Base-by-base conservation (phyloP, 2,113 vertebrate species). In the Trogon surrucura region DNA sequence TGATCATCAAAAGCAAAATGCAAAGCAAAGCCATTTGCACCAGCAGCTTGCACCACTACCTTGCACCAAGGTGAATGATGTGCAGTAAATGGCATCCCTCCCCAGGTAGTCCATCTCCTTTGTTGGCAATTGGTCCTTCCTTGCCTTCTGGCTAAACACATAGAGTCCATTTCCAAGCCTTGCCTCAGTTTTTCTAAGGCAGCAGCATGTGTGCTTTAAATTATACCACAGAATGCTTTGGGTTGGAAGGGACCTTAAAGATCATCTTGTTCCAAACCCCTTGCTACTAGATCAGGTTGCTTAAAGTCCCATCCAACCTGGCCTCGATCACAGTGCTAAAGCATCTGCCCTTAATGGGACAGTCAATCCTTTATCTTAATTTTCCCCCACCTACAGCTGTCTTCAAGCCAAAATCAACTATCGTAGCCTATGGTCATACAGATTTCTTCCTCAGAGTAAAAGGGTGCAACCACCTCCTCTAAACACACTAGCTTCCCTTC, bases 51-150 rank as follows among this genome's bases (percentile, higher is more conserved):
- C 45, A 48, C 8, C 11, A 23, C 7, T 32, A 41, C 45, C 30
- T 87, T 72, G 48, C 41, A 72, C 16, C 16, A 34, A 3, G 0
- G 0, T 10, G 11, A 65, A 56, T 0, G 0, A 25, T 10, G 14
- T 6, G 7, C 5, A 6, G 20, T 20, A 38, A 87, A 25, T 2
- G 6, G 12, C 27, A 61, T 15, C 14, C 4, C 26, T 79, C 51
- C 25, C 61, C 36, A 56, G 30, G 32, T 1, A 73, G 62, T 15
- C 18, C 23, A 65, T 26, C 13, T 53, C 34, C n/a, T 77, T 9
- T 34, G 16, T 16, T 30, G n/a, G 18, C 25, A 69, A 10, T 51
- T 51, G 58, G 32, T 22, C 34, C 26, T 69, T 71, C 57, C 18
- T 60, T 16, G 13, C 32, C 62, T 92, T 83, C 23, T 57, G 11